phyloP scores from a whole-genome alignment of 2,113 vertebrate species.

The Tylochromis polylepis region DNA sequence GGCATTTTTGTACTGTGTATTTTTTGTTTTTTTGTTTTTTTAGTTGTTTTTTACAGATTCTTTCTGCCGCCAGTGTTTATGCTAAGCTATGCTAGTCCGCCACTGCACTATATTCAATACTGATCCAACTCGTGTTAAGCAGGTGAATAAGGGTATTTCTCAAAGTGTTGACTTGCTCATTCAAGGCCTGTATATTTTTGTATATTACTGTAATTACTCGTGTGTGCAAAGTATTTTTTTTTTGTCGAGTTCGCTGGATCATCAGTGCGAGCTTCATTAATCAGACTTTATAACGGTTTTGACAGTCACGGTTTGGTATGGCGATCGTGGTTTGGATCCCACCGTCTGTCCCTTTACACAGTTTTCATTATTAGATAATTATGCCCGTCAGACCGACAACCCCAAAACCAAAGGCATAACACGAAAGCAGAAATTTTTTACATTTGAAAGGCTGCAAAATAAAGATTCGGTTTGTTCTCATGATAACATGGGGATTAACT shows the following conservation, averaged over 20 bases:
- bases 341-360: too few species aligned
- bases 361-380: background rate
- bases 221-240: background rate
- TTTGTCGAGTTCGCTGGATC: background rate
- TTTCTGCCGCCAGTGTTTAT: background rate
- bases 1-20: background rate
- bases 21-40: too few species aligned
- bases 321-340: background rate
- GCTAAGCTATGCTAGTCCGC: background rate
- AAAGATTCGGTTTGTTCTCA: background rate
- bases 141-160: background rate
- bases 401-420: background rate
- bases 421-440: background rate
- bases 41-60: background rate
- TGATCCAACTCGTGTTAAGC: background rate
- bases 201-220: slow-evolving; percentile 68
- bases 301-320: background rate
- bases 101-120: background rate
- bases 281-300: background rate
- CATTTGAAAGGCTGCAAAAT: background rate
- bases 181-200: slow-evolving; percentile 54
- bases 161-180: background rate
- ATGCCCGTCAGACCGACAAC: background rate
- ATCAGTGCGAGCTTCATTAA: background rate
- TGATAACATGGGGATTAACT: background rate